Conservation (phyloP, 2,888 invertebrate species). For the Caenorhabditis sinica region DNA sequence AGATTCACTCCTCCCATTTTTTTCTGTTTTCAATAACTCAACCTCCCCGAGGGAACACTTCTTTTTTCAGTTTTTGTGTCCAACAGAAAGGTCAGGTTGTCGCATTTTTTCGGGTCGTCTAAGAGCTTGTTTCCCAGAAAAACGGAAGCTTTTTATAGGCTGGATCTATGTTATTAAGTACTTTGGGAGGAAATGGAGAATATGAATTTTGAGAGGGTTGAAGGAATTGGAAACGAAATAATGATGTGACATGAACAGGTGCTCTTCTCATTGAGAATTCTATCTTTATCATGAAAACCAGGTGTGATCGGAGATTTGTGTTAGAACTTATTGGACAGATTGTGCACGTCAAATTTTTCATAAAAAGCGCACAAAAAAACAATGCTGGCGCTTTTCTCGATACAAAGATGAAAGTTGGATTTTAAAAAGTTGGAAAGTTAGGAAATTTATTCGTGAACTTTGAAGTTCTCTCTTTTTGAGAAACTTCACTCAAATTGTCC, state of each 20-base stretch:
- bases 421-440: no score
- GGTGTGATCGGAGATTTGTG: slow-evolving; percentile 7
- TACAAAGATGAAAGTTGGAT: no score
- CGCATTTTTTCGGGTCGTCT: background rate
- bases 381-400: no score
- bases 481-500: no score
- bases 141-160: background rate
- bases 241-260: slow-evolving; percentile 32
- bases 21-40: slow-evolving; percentile 19
- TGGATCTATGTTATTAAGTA: background rate
- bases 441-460: no score
- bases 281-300: slow-evolving; percentile 22
- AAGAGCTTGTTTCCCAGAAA: background rate
- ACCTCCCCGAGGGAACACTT: slow-evolving; percentile 24
- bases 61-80: background rate
- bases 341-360: no score
- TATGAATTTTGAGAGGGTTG: background rate
- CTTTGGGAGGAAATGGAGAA: background rate
- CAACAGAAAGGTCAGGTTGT: slow-evolving; percentile 13
- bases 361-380: no score
- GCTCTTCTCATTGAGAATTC: slow-evolving; percentile 7
- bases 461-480: no score
- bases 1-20: slow-evolving; percentile 22
- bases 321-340: no score
- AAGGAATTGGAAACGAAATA: slow-evolving; percentile 23